Evolutionary conservation across 53 echinoderm and acorn worm genomes (phyloP).

Genomic region (Paelopatides confundens): DNA sequence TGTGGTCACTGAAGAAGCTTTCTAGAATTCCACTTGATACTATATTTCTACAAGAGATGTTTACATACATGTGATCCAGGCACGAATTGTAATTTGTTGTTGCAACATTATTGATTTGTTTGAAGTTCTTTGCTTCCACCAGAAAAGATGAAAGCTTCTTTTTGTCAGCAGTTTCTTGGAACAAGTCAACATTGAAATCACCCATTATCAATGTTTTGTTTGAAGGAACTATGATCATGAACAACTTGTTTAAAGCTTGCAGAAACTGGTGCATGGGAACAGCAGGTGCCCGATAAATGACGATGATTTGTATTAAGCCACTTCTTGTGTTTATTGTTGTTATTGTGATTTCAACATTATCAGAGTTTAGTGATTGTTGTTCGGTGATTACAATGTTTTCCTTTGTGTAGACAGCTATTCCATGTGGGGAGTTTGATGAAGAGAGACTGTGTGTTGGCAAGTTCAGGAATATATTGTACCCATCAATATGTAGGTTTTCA

Average conservation of each 20-base stretch:
- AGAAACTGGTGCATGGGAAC: neutral
- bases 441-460: neutral
- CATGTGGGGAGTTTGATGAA: neutral
- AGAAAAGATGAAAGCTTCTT: neutral
- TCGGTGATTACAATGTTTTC: neutral
- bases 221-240: neutral
- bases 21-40: neutral
- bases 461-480: constrained; percentile 20
- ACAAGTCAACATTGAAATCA: constrained; percentile 51
- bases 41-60: neutral
- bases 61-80: constrained; percentile 19
- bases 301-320: neutral
- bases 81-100: constrained; percentile 43
- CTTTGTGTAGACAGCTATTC: neutral
- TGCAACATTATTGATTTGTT: constrained; percentile 11
- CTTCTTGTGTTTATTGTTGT: neutral
- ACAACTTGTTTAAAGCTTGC: neutral
- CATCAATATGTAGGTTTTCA: neutral
- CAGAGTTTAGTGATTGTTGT: neutral
- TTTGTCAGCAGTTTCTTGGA: neutral
- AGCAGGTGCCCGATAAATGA: neutral
- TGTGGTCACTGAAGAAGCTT: constrained; percentile 9
- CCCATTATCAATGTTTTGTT: constrained; percentile 24
- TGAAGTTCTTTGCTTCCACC: neutral
- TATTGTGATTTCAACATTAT: constrained; percentile 1